Percentiles rank a stretch among this genome's conserved stretches.
Conservation (phyloP, 53 echinoderm and acorn worm genomes). For the Paracentrotus lividus region DNA sequence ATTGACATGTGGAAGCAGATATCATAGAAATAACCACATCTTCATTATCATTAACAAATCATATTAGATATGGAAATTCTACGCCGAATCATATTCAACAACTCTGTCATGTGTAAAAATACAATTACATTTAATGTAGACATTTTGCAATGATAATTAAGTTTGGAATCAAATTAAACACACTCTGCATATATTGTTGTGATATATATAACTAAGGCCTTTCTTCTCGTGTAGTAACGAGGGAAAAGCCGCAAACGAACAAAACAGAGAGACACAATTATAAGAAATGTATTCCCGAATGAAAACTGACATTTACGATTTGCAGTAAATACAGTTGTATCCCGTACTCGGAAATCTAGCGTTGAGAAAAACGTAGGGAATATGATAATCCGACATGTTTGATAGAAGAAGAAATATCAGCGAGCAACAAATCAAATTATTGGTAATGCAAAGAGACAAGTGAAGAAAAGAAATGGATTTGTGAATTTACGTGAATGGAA, state of each 20-base stretch:
- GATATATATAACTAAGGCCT: neutral
- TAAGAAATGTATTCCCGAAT: constrained; percentile 24
- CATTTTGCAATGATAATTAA: neutral
- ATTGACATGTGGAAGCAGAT: neutral
- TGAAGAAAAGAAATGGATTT: neutral
- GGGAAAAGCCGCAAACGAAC: neutral
- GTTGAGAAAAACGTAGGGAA: neutral
- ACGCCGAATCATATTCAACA: neutral
- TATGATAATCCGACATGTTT: neutral
- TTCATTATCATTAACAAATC: neutral
- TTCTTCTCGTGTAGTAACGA: neutral
- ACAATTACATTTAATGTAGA: neutral
- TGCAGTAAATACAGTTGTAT: constrained; percentile 26
- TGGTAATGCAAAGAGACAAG: constrained; percentile 20
- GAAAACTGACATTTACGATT: constrained; percentile 52
- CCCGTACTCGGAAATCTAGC: neutral
- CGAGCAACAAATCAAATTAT: constrained; percentile 26
- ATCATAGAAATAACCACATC: neutral
- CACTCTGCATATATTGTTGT: neutral
- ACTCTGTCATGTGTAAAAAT: neutral
- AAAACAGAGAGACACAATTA: neutral
- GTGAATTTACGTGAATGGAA: constrained; percentile 24
- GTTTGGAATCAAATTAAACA: constrained; percentile 23
- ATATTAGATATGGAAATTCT: neutral
- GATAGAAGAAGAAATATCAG: neutral